phyloP scores from a whole-genome alignment of 2,888 invertebrate genomes.

The Drosophila kuntzei region DNA sequence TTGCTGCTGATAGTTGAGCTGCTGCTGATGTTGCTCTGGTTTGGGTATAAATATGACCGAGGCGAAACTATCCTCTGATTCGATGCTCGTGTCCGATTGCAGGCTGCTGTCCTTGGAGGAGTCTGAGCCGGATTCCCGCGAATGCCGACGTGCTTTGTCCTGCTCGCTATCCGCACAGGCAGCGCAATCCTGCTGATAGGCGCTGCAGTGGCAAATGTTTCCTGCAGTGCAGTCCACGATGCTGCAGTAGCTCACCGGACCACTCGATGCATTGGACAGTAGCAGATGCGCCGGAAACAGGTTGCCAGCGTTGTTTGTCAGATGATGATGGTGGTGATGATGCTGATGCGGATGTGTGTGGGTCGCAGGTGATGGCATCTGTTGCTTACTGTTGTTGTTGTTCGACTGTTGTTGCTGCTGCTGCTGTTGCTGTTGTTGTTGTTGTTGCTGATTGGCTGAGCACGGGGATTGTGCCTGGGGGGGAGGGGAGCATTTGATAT shows the following conservation, averaged over 20 bases:
- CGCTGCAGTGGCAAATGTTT: slow-evolving; percentile 77
- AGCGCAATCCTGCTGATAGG: slow-evolving; percentile 76
- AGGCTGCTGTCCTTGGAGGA: slow-evolving; percentile 95
- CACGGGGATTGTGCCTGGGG: not conserved
- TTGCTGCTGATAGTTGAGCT: slow-evolving; percentile 81
- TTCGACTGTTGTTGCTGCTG: slow-evolving; percentile 38
- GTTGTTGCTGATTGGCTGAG: slow-evolving; percentile 26
- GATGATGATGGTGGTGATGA: slow-evolving; percentile 69
- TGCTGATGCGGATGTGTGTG: slow-evolving; percentile 60
- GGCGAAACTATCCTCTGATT: slow-evolving; percentile 96
- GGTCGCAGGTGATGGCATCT: slow-evolving; percentile 52
- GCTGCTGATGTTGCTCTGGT: slow-evolving; percentile 87
- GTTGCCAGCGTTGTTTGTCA: slow-evolving; percentile 29
- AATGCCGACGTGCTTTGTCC: slow-evolving; percentile 89
- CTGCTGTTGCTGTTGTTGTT: slow-evolving; percentile 30
- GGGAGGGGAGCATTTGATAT: slow-evolving; percentile 88
- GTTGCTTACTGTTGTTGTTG: slow-evolving; percentile 39
- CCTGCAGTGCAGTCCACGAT: slow-evolving; percentile 82
- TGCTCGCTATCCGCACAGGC: slow-evolving; percentile 73
- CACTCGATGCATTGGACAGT: slow-evolving; percentile 54
- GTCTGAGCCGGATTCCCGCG: slow-evolving; percentile 95
- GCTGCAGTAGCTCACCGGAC: slow-evolving; percentile 82
- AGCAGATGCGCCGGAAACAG: slow-evolving; percentile 57
- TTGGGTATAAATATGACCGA: slow-evolving; percentile 96
- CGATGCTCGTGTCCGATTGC: slow-evolving; percentile 97